Percentiles rank a stretch among this genome's conserved stretches.
phyloP scores from a whole-genome alignment of 2,113 vertebrate genomes.

The Malurus melanocephalus region DNA sequence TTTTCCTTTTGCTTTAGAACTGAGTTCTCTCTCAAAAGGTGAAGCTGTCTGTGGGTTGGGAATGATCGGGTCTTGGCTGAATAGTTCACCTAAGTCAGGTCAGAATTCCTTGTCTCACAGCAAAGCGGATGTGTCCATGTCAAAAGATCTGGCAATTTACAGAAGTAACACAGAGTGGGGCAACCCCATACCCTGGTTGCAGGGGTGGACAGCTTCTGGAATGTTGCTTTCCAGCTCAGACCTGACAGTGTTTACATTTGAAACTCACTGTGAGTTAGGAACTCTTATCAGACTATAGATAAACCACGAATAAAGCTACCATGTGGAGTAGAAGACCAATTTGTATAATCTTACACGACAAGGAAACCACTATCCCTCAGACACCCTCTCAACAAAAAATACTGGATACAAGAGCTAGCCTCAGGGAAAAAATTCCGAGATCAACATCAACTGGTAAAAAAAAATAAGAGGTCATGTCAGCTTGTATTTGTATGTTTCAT shows the following conservation, averaged over 20 bases:
- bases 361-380: background rate
- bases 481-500: background rate
- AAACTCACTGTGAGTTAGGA: background rate
- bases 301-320: background rate
- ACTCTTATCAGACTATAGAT: background rate
- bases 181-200: background rate
- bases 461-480: background rate
- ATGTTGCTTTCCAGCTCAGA: background rate
- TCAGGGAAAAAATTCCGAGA: background rate
- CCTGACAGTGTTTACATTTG: background rate
- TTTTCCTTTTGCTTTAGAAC: background rate
- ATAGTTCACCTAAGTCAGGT: background rate
- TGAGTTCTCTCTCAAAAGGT: background rate
- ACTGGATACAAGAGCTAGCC: background rate
- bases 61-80: background rate
- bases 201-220: background rate
- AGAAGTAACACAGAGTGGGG: fast-evolving
- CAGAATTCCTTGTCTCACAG: background rate
- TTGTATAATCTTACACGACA: background rate
- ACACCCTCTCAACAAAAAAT: background rate
- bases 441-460: background rate
- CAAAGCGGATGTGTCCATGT: background rate
- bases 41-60: background rate
- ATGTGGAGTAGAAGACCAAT: background rate
- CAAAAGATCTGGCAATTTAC: background rate